phyloP scores from a whole-genome alignment of 2,113 vertebrate species.

The Larimichthys polyactis region DNA sequence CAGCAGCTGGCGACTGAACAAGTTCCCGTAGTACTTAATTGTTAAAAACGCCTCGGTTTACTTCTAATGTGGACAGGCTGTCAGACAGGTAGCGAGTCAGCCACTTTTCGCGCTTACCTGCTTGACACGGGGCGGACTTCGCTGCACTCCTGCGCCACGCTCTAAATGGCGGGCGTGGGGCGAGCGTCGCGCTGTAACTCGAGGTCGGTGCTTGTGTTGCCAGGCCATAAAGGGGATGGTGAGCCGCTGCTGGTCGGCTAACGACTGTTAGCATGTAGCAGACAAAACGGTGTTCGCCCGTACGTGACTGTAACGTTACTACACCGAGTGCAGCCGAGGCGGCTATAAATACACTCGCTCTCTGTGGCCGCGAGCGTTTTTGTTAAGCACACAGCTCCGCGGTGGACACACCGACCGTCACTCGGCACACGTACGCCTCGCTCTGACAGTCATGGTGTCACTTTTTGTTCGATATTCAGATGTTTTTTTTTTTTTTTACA shows the following conservation, averaged over 20 bases:
- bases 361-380: background rate
- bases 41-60: background rate
- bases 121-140: background rate
- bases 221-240: constrained; percentile 68
- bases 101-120: constrained; percentile 41
- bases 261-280: constrained; percentile 14
- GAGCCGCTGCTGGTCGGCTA: constrained; percentile 13
- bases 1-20: constrained; percentile 25
- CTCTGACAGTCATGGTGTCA: constrained; percentile 1
- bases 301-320: background rate
- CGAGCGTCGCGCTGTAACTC: constrained; percentile 64
- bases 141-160: constrained; percentile 56
- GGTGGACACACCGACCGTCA: background rate
- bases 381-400: background rate
- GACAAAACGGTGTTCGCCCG: background rate
- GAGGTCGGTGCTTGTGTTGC: constrained; percentile 73
- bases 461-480: background rate
- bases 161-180: constrained; percentile 77
- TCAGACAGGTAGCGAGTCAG: fast-evolving
- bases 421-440: background rate
- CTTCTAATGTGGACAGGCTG: fast-evolving
- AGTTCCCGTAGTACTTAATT: constrained; percentile 12
- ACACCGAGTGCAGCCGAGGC: background rate
- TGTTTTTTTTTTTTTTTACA: background rate
- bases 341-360: constrained; percentile 11